phyloP scores from a whole-genome alignment of 2,888 invertebrate genomes.

The Trypoxylon attenuatum region DNA sequence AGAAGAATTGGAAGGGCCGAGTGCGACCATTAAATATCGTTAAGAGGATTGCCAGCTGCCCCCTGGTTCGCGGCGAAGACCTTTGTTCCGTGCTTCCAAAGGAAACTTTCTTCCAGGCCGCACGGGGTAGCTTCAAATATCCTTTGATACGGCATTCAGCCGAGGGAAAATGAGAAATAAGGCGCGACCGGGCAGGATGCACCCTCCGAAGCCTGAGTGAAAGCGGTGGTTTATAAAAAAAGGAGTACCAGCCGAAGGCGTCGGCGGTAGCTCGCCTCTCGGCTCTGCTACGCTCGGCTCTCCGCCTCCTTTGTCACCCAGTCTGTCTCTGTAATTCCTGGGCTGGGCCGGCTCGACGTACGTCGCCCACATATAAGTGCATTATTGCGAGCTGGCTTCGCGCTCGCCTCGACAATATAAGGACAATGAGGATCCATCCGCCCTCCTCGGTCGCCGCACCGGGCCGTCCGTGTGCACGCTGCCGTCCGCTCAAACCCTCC shows the following conservation, averaged over 20 bases:
- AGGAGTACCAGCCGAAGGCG: conserved; percentile 11
- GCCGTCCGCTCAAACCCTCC: not conserved
- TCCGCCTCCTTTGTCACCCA: not conserved
- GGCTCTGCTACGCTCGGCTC: conserved; percentile 1
- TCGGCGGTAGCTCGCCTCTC: conserved; percentile 8
- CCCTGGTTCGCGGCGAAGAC: not conserved
- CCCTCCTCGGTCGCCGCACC: no score
- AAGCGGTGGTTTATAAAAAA: conserved; percentile 21
- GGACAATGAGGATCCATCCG: not conserved
- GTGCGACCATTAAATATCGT: conserved; percentile 47
- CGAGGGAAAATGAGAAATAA: conserved; percentile 10
- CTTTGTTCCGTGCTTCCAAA: conserved; percentile 37
- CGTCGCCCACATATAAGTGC: conserved; percentile 1
- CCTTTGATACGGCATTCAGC: conserved; percentile 46
- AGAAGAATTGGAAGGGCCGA: conserved; percentile 12
- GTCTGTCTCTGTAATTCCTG: no score
- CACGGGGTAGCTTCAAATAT: conserved; percentile 48
- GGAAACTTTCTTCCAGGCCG: conserved; percentile 46
- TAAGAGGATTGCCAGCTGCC: conserved; percentile 36
- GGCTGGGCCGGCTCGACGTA: no score
- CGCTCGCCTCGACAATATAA: conserved; percentile 11
- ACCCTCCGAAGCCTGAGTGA: conserved; percentile 32
- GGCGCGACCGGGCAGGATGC: conserved; percentile 36
- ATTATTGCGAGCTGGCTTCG: conserved; percentile 15
- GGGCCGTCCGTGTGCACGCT: no score